phyloP scores from a whole-genome alignment of 2,888 invertebrate genomes.

The Exephanes ischioxanthus region DNA sequence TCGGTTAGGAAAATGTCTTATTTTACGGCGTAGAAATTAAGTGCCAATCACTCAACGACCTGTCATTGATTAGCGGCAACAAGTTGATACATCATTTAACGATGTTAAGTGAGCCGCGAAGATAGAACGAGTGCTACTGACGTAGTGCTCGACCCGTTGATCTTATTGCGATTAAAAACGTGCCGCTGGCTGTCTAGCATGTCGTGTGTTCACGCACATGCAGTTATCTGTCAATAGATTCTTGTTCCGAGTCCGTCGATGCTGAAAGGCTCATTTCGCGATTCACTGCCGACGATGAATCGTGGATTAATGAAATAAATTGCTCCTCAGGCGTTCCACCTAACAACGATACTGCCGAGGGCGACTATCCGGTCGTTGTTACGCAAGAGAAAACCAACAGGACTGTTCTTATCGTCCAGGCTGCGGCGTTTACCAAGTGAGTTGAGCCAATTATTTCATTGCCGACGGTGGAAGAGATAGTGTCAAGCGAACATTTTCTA shows the following conservation, averaged over 20 bases:
- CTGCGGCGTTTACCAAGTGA: slow-evolving; percentile 89
- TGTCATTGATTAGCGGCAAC: slow-evolving; percentile 42
- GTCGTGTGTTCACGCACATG: not conserved
- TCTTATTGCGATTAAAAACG: slow-evolving; percentile 3
- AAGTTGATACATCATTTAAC: slow-evolving; percentile 20
- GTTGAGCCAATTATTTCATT: slow-evolving; percentile 37
- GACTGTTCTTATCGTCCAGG: slow-evolving; percentile 90
- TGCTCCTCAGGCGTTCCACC: slow-evolving; percentile 76
- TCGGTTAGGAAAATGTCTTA: not conserved
- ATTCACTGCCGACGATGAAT: not conserved
- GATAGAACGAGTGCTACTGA: slow-evolving; percentile 22
- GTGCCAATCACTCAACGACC: slow-evolving; percentile 26
- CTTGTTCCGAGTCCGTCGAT: not conserved
- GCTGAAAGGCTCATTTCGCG: not conserved
- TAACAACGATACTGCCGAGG: slow-evolving; percentile 85
- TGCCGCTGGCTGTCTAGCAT: not conserved
- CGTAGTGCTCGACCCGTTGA: not conserved
- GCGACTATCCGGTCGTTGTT: slow-evolving; percentile 91
- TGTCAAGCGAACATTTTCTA: not conserved
- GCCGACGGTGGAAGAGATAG: not conserved
- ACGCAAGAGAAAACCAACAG: slow-evolving; percentile 86
- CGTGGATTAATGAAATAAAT: not conserved
- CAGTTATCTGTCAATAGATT: not conserved
- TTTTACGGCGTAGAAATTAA: slow-evolving; percentile 2
- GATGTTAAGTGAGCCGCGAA: slow-evolving; percentile 4